These are phyloP conservation scores for Ciconia boyciana DNA, from an alignment of 2,113 vertebrate species.

Conservation along the genomic window DNA sequence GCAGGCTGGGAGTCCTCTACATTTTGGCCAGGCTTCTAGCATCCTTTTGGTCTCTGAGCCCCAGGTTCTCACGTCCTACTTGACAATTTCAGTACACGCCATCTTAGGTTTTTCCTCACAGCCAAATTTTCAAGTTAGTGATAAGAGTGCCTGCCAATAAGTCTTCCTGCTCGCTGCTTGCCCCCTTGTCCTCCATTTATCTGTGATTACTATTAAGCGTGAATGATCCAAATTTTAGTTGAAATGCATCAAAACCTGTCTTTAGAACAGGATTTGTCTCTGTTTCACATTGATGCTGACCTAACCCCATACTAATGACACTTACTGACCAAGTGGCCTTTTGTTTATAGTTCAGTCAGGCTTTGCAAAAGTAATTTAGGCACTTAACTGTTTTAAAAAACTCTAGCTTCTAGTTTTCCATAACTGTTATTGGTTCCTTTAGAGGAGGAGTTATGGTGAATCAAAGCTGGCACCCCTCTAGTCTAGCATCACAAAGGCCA, in stretches of 20 bases:
- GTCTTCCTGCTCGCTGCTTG: neutral
- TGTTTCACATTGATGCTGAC: neutral
- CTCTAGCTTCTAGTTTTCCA: neutral
- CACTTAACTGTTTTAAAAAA: neutral
- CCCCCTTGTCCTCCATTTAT: neutral
- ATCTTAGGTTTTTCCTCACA: neutral
- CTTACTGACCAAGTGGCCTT: neutral
- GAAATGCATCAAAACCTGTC: neutral
- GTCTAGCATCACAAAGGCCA: neutral
- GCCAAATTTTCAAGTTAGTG: neutral
- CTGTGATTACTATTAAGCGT: neutral
- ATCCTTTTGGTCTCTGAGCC: neutral
- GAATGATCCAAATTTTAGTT: neutral
- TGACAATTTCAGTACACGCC: neutral
- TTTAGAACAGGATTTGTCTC: neutral
- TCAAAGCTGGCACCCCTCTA: neutral
- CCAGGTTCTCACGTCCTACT: neutral
- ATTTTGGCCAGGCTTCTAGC: neutral
- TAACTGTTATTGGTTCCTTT: neutral
- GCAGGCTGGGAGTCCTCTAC: neutral
- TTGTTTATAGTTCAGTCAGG: neutral
- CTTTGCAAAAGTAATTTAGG: neutral
- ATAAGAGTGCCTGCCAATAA: neutral
- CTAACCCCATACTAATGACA: neutral
- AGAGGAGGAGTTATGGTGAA: neutral